Base-by-base conservation (phyloP, 1,140 invertebrate species). In the Drosophila navojoa region DNA sequence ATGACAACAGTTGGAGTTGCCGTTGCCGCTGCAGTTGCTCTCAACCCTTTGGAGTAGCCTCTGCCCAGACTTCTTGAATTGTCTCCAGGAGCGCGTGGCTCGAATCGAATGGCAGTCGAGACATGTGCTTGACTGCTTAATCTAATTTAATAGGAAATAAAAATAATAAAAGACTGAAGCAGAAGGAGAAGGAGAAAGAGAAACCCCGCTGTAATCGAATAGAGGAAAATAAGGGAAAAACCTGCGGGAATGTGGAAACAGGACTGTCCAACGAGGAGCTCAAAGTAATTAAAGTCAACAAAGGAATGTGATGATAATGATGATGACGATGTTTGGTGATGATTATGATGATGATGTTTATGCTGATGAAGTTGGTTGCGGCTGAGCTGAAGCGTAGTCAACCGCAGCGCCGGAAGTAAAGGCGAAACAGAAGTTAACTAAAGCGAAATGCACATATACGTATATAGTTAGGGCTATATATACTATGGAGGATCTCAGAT, bases 81-180 rank as follows among this genome's bases (percentile, higher is more conserved):
- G 70, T 72, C 71, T 32, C 49, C 71, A 68, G 10, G 45, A 11
- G 19, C 45, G 19, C 45, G 16, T 19, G 45, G 16, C 45, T 15
- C n/a, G 50, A 10, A 32, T 63, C 25, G 58, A 57, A 42, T 42
- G 61, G 55, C 71, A 76, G 52, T 67, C 58, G 32, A 69, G 81
- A 86, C 81, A 86, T 86, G 81, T 86, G 81, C 82, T 76, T 87
- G 81, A 86, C 79, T 87, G 64, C 82, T 86, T 86, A 86, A 86
- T 86, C 81, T 86, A 86, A 86, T 86, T 86, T 86, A 76, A 9
- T 22, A 57, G 77, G 73, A 69, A 38, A 63, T 79, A 84, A 82
- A 79, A 79, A 76, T 82, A 79, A 63, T 67, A 84, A 78, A 70
- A 72, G 47, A 29, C 27, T 29, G 22, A 62, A 68, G 69, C 63